Percentiles rank a stretch among this genome's conserved stretches.
Conservation (phyloP, 2,888 invertebrate species). For the Ennomos erosarius region DNA sequence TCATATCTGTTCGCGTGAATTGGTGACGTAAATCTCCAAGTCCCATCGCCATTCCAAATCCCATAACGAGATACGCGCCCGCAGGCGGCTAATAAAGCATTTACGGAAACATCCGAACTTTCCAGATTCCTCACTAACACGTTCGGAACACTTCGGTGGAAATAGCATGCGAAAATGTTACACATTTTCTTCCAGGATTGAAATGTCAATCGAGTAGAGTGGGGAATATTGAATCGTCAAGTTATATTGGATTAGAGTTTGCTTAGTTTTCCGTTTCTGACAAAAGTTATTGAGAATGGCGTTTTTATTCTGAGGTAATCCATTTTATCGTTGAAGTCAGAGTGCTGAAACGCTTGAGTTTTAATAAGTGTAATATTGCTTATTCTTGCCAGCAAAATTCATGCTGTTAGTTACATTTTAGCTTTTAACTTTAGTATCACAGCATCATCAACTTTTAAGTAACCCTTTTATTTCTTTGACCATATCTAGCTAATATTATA, state of each 20-base stretch:
- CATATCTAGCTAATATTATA: background rate
- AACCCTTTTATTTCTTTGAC: conserved; percentile 1
- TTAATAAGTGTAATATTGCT: no score
- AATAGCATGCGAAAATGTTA: conserved; percentile 28
- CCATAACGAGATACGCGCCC: conserved; percentile 46
- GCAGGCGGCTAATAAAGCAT: conserved; percentile 48
- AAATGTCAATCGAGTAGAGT: conserved; percentile 52
- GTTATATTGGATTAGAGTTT: conserved; percentile 48
- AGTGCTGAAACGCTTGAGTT: no score
- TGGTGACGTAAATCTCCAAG: conserved; percentile 45
- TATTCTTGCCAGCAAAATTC: no score
- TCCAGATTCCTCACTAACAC: conserved; percentile 42
- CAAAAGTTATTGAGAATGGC: conserved; percentile 4
- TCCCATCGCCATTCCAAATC: conserved; percentile 32
- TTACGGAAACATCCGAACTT: conserved; percentile 44
- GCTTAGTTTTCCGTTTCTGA: conserved; percentile 23
- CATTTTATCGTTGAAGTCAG: no score
- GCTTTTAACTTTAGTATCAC: no score
- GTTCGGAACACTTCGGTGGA: conserved; percentile 24
- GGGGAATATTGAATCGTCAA: conserved; percentile 47
- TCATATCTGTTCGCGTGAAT: conserved; percentile 34
- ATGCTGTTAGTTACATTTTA: no score
- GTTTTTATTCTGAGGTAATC: conserved; percentile 2
- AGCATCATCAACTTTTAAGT: no score
- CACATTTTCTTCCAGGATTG: conserved; percentile 45